A percentile compares a stretch with the other conserved stretches of the same genome.
These are phyloP conservation scores for Petrosia ficiformis DNA, from an alignment of 37 sponge, comb jelly and placozoan species.

Conservation along the genomic window DNA sequence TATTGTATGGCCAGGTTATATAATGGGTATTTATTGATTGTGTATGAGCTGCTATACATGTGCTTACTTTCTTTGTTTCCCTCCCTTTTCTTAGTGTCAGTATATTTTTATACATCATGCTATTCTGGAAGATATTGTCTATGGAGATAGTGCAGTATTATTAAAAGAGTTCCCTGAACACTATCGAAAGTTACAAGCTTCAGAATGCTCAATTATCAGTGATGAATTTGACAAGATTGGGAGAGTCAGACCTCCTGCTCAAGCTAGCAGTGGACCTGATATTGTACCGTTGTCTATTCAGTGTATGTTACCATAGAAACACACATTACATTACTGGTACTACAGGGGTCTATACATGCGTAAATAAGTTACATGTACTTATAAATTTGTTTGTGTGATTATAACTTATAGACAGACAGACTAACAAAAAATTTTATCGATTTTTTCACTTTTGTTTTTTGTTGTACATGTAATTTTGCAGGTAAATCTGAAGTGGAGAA, in stretches of 20 bases:
- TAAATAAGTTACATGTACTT: too few species aligned
- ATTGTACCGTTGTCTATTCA: neutral
- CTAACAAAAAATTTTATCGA: too few species aligned
- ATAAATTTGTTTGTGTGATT: too few species aligned
- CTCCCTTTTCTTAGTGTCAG: slow-evolving; percentile 31
- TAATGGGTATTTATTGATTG: too few species aligned
- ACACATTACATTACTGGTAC: neutral
- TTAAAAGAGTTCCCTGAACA: slow-evolving; percentile 26
- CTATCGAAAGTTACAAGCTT: neutral
- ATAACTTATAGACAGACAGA: too few species aligned
- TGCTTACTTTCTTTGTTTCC: neutral
- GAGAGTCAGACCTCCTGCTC: neutral
- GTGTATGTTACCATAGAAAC: neutral
- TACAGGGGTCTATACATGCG: too few species aligned
- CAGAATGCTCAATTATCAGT: neutral
- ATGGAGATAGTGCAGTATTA: slow-evolving; percentile 49
- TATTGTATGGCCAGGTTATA: too few species aligned
- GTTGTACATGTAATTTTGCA: neutral
- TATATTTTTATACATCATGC: slow-evolving; percentile 84
- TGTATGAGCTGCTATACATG: too few species aligned
- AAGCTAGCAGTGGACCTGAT: neutral
- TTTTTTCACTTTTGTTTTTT: too few species aligned
- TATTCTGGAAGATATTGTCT: slow-evolving; percentile 67
- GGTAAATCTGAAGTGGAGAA: neutral
- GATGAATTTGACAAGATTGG: neutral